Evolutionary conservation across 2,797 vertebrate genomes (phyloP).

Genomic region (Acipenser ruthenus): DNA sequence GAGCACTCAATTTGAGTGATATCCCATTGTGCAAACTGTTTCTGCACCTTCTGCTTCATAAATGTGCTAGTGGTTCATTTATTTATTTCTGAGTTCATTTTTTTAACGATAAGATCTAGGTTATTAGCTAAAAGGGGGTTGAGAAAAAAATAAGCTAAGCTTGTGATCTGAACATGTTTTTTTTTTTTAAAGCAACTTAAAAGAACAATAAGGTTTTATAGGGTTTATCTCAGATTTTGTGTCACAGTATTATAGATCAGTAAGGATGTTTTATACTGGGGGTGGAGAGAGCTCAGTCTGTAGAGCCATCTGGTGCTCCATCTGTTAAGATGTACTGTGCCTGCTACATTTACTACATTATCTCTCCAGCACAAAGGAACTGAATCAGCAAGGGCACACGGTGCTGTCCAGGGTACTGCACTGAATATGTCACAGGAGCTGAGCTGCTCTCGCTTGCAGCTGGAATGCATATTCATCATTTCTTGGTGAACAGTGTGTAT

Average conservation of each 20-base stretch:
- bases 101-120: too few species aligned
- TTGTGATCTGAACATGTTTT: neutral
- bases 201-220: conserved; percentile 19
- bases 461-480: conserved; percentile 34
- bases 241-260: conserved; percentile 29
- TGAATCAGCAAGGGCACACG: conserved; percentile 41
- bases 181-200: conserved; percentile 7
- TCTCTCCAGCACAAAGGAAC: conserved; percentile 40
- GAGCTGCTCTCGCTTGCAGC: neutral
- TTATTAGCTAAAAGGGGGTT: too few species aligned
- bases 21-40: conserved; percentile 35
- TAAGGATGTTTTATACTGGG: conserved; percentile 43
- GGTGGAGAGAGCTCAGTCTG: conserved; percentile 58
- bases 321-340: conserved; percentile 56
- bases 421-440: conserved; percentile 1
- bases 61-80: conserved; percentile 3
- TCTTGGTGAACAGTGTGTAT: neutral
- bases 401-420: conserved; percentile 68
- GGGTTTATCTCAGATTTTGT: conserved; percentile 33
- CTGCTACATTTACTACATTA: conserved; percentile 22
- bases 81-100: neutral
- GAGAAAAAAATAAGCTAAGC: neutral
- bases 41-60: conserved; percentile 45
- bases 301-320: conserved; percentile 84
- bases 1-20: conserved; percentile 36